Base-by-base conservation (phyloP, 64 coral and sea anemone species). In the Porites lutea region DNA sequence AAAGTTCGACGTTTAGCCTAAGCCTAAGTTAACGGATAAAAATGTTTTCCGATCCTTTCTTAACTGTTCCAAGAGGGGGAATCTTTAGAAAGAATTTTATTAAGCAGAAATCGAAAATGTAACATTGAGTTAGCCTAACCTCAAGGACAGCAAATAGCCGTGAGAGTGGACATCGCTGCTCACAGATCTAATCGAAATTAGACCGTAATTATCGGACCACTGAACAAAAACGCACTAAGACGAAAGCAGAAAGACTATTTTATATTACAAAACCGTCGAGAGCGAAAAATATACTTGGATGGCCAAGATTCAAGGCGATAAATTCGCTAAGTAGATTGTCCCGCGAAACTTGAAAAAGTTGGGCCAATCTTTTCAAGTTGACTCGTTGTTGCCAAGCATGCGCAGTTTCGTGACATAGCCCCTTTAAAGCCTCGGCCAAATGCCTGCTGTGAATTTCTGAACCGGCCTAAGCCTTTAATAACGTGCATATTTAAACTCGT, bases 261-360 rank as follows among this genome's bases (percentile, higher is more conserved):
- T 3, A 65, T 4, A 13, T 13, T 11, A 65, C 6, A 65, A 8
- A 65, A 65, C 7, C 62, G 71, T 12, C 3, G 4, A 73, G 47
- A 73, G 23, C 71, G 7, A 43, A 44, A 73, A 44, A 8, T 73
- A 44, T 44, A 14, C 1, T 7, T 44, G 71, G 45, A 73, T 73
- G 45, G 71, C 71, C 71, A 49, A 48, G 71, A 73, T 73, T 73
- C 22, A 73, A 44, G 23, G 23, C 71, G 45, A 73, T 73, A 13
- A 48, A 73, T 12, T 44, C 0, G 22, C 23, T 73, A 6, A 46
- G 23, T 14, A 27, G 71, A 73, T 73, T 43, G 43, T 43, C 23
- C 44, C 43, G 71, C 71, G 37, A 48, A 73, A 73, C 71, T 73
- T 73, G 71, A 46, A 73, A 73, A 73, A 73, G 23, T 73, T 73